Percentiles rank a stretch among this genome's conserved stretches.
These are phyloP conservation scores for Ameiurus melas DNA, from an alignment of 2,113 vertebrate genomes.

Conservation along the genomic window DNA sequence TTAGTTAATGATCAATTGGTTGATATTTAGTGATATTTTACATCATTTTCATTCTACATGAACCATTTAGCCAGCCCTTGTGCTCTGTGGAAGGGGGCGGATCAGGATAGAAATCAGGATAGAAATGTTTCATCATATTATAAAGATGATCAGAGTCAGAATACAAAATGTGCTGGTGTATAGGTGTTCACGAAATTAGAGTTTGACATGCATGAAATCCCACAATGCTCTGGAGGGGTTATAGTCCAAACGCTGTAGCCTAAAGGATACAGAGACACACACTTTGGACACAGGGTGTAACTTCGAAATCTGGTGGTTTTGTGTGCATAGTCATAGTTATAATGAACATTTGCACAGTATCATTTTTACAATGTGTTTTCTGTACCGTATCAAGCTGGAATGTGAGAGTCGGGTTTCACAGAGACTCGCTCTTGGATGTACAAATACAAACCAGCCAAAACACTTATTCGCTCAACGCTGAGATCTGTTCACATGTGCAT, in stretches of 20 bases:
- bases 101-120: not conserved
- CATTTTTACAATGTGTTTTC: slow-evolving; percentile 6
- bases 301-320: not conserved
- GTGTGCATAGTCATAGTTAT: slow-evolving; percentile 1
- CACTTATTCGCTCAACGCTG: not conserved
- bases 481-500: not conserved
- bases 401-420: not conserved
- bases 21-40: not conserved
- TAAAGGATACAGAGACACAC: not conserved
- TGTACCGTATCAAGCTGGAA: slow-evolving; percentile 5
- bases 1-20: not conserved
- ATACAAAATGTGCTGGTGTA: not conserved
- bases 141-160: not conserved
- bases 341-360: slow-evolving; percentile 20
- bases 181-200: not conserved
- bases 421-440: not conserved
- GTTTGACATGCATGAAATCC: not conserved
- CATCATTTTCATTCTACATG: not conserved
- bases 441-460: slow-evolving; percentile 1
- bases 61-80: not conserved
- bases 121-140: not conserved
- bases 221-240: not conserved
- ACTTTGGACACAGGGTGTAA: not conserved
- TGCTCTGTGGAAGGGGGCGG: not conserved
- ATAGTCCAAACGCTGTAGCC: not conserved